These are phyloP conservation scores for Cheilinus undulatus DNA, from an alignment of 2,113 vertebrate genomes.

Conservation along the genomic window DNA sequence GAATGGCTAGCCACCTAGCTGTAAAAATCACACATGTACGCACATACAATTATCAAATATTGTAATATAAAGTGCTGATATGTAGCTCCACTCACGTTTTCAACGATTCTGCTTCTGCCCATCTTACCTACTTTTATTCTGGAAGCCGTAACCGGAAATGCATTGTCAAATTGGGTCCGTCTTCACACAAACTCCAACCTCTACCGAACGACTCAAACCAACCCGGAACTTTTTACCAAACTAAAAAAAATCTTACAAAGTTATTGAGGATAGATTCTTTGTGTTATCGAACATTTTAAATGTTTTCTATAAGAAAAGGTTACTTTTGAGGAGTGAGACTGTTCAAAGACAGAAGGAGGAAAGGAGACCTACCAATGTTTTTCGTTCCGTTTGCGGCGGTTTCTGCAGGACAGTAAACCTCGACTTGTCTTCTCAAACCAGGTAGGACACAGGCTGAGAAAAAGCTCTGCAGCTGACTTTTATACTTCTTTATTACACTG, in stretches of 20 bases:
- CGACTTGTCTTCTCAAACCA: slow-evolving; percentile 63
- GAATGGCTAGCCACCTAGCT: too few species aligned
- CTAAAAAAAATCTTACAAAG: slow-evolving; percentile 42
- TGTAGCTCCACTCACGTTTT: too few species aligned
- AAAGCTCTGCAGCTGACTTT: slow-evolving; percentile 17
- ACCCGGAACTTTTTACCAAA: slow-evolving; percentile 84
- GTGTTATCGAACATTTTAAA: not conserved
- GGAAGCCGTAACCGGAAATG: slow-evolving; percentile 37
- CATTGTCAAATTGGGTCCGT: fast-evolving
- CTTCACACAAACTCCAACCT: slow-evolving; percentile 6
- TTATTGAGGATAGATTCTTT: not conserved
- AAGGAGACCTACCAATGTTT: slow-evolving; percentile 50
- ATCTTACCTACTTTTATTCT: slow-evolving; percentile 18
- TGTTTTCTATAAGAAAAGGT: not conserved
- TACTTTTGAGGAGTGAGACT: not conserved
- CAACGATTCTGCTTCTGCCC: too few species aligned
- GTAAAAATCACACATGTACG: not conserved
- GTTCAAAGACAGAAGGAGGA: not conserved
- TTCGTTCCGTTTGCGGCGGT: slow-evolving; percentile 41
- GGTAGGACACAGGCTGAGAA: slow-evolving; percentile 70
- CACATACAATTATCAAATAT: not conserved
- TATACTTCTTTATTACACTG: not conserved
- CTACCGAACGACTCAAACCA: slow-evolving; percentile 52
- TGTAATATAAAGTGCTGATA: too few species aligned
- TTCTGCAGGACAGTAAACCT: slow-evolving; percentile 63